Evolutionary conservation across 2,888 invertebrate genomes (phyloP).

Genomic region (Hyppa rectilinea): DNA sequence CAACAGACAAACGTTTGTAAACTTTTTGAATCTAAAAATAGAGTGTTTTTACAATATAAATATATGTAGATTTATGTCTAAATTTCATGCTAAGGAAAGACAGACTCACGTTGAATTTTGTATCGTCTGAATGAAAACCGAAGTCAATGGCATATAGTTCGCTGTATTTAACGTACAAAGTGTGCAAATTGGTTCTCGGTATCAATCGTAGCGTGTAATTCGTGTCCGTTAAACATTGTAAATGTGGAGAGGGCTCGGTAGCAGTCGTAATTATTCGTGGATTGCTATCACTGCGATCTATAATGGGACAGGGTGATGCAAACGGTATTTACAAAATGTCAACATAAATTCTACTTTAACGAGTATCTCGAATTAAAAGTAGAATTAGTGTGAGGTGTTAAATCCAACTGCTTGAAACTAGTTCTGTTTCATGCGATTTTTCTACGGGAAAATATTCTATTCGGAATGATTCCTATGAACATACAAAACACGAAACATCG

Average conservation of each 20-base stretch:
- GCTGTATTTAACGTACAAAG: slow-evolving; percentile 12
- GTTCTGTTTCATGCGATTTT: slow-evolving; percentile 29
- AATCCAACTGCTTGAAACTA: slow-evolving; percentile 13
- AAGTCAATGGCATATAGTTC: slow-evolving; percentile 39
- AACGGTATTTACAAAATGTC: slow-evolving; percentile 65
- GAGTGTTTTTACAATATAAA: slow-evolving; percentile 55
- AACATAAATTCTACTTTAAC: slow-evolving; percentile 62
- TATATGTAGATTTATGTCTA: slow-evolving; percentile 26
- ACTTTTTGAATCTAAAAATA: slow-evolving; percentile 64
- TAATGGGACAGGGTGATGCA: slow-evolving; percentile 52
- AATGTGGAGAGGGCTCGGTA: slow-evolving; percentile 33
- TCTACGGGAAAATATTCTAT: not conserved
- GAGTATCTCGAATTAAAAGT: slow-evolving; percentile 60
- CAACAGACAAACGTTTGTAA: slow-evolving; percentile 58
- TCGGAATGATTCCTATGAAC: slow-evolving; percentile 8
- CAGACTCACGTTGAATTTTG: slow-evolving; percentile 11
- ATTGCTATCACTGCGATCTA: slow-evolving; percentile 53
- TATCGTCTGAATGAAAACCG: slow-evolving; percentile 25
- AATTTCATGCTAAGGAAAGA: slow-evolving; percentile 10
- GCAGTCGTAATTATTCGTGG: slow-evolving; percentile 53
- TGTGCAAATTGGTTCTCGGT: slow-evolving; percentile 23
- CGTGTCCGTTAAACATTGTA: slow-evolving; percentile 27
- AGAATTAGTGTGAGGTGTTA: slow-evolving; percentile 46
- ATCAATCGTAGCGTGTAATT: slow-evolving; percentile 39
- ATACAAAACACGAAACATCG: slow-evolving; percentile 14